Evolutionary conservation across 2,888 invertebrate genomes (phyloP).

Genomic region (Endotricha flammealis): DNA sequence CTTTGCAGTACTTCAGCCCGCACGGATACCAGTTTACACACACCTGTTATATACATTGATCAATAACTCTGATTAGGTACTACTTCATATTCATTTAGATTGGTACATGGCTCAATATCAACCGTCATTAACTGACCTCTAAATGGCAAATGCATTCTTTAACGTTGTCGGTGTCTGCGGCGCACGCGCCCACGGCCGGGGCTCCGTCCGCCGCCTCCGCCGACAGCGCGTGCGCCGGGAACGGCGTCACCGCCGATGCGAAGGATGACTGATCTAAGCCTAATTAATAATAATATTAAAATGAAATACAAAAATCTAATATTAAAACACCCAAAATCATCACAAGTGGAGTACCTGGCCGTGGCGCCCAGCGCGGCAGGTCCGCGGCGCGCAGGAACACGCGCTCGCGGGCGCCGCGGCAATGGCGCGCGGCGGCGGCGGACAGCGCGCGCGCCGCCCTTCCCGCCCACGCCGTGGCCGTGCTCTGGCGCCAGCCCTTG

Average conservation of each 20-base stretch:
- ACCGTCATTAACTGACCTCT: slow-evolving; percentile 81
- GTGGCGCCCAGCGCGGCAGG: slow-evolving; percentile 86
- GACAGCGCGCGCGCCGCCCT: slow-evolving; percentile 72
- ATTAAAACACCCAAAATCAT: too few relatives aligned
- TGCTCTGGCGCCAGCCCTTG: slow-evolving; percentile 88
- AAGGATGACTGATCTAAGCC: slow-evolving; percentile 86
- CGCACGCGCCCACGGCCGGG: slow-evolving; percentile 75
- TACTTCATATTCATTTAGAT: background rate
- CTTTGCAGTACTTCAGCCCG: slow-evolving; percentile 95
- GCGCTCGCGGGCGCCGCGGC: slow-evolving; percentile 85
- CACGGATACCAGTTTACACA: slow-evolving; percentile 98
- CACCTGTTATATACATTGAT: slow-evolving; percentile 54
- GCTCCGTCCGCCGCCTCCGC: slow-evolving; percentile 47
- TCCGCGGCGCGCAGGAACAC: slow-evolving; percentile 89
- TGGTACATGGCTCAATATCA: slow-evolving; percentile 1
- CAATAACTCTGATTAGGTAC: background rate
- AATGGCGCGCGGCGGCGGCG: slow-evolving; percentile 84
- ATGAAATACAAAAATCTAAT: too few relatives aligned
- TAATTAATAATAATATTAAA: too few relatives aligned
- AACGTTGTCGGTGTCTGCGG: slow-evolving; percentile 82
- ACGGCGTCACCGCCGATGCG: slow-evolving; percentile 83
- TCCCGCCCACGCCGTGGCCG: slow-evolving; percentile 92
- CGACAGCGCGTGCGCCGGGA: slow-evolving; percentile 76
- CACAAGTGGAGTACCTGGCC: slow-evolving; percentile 80
- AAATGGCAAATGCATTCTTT: slow-evolving; percentile 90